Evolutionary conservation across 2,113 vertebrate genomes (phyloP).

Genomic region (Phylloscopus whistleri): DNA sequence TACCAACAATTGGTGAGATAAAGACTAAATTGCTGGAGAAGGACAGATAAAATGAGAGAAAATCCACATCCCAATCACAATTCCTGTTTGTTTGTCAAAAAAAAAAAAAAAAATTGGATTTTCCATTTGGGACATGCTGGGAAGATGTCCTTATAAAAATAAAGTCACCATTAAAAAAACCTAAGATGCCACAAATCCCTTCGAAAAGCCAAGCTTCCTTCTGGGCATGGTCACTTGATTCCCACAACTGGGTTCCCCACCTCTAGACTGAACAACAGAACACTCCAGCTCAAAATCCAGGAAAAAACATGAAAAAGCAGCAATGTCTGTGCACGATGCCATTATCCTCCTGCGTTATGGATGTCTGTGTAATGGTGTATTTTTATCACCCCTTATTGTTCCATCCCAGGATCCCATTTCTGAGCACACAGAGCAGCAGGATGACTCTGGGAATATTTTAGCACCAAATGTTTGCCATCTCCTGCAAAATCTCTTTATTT

Average conservation of each 20-base stretch:
- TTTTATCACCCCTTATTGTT: not conserved
- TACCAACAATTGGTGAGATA: not conserved
- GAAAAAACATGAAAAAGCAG: not conserved
- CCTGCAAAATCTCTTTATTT: not conserved
- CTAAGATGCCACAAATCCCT: not conserved
- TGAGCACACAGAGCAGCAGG: not conserved
- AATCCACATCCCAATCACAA: accelerated
- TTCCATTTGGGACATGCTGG: not conserved
- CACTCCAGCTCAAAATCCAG: not conserved
- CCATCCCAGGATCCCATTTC: not conserved
- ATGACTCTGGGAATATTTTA: not conserved
- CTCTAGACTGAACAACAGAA: not conserved
- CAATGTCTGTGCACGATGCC: not conserved
- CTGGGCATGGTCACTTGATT: not conserved
- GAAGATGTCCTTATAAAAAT: not conserved
- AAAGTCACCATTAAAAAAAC: not conserved
- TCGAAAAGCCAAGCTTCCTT: not conserved
- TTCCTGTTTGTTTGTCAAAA: not conserved
- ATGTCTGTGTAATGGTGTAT: not conserved
- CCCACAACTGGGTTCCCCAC: not conserved
- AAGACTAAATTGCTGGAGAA: not conserved
- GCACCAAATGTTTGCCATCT: conserved; percentile 21
- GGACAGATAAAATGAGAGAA: not conserved
- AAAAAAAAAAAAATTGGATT: not conserved
- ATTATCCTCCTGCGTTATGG: not conserved